Evolutionary conservation across 2,797 vertebrate genomes (phyloP).

Genomic region (Rhabdomys pumilio): DNA sequence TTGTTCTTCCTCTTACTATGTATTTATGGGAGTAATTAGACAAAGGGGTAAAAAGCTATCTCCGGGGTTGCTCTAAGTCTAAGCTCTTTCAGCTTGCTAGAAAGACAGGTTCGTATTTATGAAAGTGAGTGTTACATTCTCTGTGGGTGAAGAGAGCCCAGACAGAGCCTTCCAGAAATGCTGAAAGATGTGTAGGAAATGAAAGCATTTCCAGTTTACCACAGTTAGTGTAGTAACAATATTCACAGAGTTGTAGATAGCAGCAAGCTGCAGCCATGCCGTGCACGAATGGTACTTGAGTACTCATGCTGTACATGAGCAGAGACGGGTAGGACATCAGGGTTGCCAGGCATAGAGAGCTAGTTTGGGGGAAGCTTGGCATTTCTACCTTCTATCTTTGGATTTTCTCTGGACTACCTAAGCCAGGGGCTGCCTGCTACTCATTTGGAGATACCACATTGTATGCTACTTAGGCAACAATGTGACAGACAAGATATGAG

Average conservation of each 20-base stretch:
- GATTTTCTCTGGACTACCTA: neutral
- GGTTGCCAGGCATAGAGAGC: fast-evolving
- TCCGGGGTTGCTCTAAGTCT: neutral
- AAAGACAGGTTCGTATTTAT: neutral
- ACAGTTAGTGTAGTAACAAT: neutral
- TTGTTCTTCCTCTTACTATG: neutral
- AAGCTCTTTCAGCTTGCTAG: neutral
- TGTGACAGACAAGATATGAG: neutral
- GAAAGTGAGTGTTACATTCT: neutral
- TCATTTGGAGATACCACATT: neutral
- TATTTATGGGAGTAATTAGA: neutral
- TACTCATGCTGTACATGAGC: too few species aligned
- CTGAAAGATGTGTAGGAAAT: neutral
- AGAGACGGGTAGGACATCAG: neutral
- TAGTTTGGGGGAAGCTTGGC: neutral
- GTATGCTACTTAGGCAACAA: neutral
- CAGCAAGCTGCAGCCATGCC: neutral
- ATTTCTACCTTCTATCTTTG: neutral
- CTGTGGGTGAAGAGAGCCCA: neutral
- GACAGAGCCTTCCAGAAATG: neutral
- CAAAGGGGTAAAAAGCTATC: neutral
- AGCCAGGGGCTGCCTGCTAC: neutral
- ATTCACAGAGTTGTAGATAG: neutral
- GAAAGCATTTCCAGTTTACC: neutral
- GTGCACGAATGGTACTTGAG: neutral